Base-by-base conservation (phyloP, 2,797 vertebrate genomes). In the Channallabes apus region DNA sequence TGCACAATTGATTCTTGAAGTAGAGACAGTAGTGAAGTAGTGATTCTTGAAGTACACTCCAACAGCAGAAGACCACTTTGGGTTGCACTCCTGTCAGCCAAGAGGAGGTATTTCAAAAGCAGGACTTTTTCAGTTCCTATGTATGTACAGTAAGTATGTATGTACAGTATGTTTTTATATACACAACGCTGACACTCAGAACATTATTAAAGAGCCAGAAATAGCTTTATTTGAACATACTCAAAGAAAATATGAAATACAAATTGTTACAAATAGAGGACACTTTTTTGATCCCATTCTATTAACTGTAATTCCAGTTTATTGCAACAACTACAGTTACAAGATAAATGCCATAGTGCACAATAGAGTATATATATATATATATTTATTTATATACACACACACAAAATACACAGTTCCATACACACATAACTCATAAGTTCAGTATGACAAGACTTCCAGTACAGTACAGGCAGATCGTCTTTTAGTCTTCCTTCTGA, bases 251-350 rank as follows among this genome's bases (percentile, higher is more conserved):
- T 64, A 82, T 78, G 84, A 67, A 88, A 89, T 86, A 86, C 58
- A 85, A 83, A 89, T 15, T 67, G 84, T 76, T 86, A 88, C 79
- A 88, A 82, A 90, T 88, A 89, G 88, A 88, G 73, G 83, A 82
- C 68, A 84, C 73, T 84, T 88, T 71, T 68, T 62, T 32, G 27
- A 87, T 84, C 82, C 84, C 84, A 84, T 85, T 79, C 83, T 78
- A 82, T 82, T 81, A 84, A 86, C 82, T 84, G 85, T 73, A 89
- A 88, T 89, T 91, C 89, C 89, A 90, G 88, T 89, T 91, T 89
- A 86, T 87, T 90, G 90, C 84, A 89, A 84, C 75, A 83, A 88
- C 84, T 89, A 90, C 58, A 87, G 85, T 81, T 87, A 73, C 80
- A 89, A 80, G 87, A 82, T 88, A 88, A 83, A 88, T 86, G 86